Evolutionary conservation across 2,113 vertebrate genomes (phyloP), one percentile per base, ranked within the genome.

Genomic region (Colistium nudipinnis): DNA sequence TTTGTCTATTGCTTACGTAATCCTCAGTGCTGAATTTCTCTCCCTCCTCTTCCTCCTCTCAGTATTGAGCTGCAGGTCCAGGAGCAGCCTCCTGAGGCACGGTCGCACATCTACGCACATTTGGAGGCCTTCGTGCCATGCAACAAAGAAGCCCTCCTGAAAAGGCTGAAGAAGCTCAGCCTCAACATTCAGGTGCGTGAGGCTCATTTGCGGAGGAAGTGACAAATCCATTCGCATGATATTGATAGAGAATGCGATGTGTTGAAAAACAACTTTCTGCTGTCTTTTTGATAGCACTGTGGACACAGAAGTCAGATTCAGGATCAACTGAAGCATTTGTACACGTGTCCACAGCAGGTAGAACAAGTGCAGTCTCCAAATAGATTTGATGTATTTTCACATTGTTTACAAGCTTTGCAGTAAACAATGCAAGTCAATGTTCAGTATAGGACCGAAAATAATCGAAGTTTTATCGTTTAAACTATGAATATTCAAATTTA

Each of bases 11-110:
- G 63, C 6, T 19, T 20, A 0, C 60, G 11, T 22, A 25, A 33
- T 16, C 55, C 41, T 66, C 35, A 27, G 22, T 38, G 4, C 30
- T 35, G 24, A 20, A 60, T 70, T 2, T 70, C 19, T 74, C 38
- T 2, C 16, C 12, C 62, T 70, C 20, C 67, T 12, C 43, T 33
- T 41, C 7, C 14, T 70, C 41, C 56, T 39, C 62, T 88, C 89
- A 99, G 98, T 72, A 99, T 99, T 64, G 97, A 99, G 90, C 92
- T 99, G 55, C 98, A 99, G 93, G 92, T 96, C n/a, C 96, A 98
- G 92, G 97, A 98, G 74, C 89, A 98, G 82, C 94, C 93, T 62
- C 92, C 91, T 8, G 86, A 88, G n/a, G 49, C 94, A 56, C 96
- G 96, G 11, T 91, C 88, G 6, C 90, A 90, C 8, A 94, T 99